Base-by-base conservation (phyloP, 2,113 vertebrate genomes). In the Saccopteryx bilineata region DNA sequence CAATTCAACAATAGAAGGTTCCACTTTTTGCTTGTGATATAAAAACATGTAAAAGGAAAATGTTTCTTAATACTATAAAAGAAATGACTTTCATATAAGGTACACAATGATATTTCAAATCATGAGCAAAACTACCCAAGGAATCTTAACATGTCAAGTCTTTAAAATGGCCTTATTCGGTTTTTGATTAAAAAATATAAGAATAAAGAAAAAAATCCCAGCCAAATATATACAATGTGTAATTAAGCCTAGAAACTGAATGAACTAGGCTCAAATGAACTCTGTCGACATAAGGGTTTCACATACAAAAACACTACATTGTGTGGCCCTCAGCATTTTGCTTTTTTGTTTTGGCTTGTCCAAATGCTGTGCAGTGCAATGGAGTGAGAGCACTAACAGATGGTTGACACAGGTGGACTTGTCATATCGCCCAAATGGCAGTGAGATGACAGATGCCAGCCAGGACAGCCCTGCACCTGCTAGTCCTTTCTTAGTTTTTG, bases 361-460 rank as follows among this genome's bases (percentile, higher is more conserved):
- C 23, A 95, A 78, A 88, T 78, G 76, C 78, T 92, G 56, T 87
- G 60, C 85, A 81, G 89, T 94, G 91, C 93, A 89, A 93, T 93
- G 82, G 82, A 95, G 63, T 89, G 82, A 95, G 91, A 93, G 56
- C 60, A 86, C 58, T 75, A 89, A 76, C 92, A 96, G 94, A 97
- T 97, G 96, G 82, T 66, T 96, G 91, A 86, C 85, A 89, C 89
- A 96, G 92, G 91, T 96, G 33, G 63, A 86, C 52, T 96, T 96
- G 96, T 96, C 96, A 72, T 69, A 9, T 9, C 90, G 91, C 95
- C 82, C 72, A 90, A 80, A 65, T 89, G 82, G 58, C 78, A 66
- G 31, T n/a, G 88, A 75, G 48, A 89, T 88, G 81, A 66, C 31
- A 91, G 19, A 69, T 48, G 65, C 31, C 60, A 85, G 65, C 54